A percentile compares a stretch with the other conserved stretches of the same genome.
Conservation (phyloP, 2,113 vertebrate genomes). For the Sander lucioperca region DNA sequence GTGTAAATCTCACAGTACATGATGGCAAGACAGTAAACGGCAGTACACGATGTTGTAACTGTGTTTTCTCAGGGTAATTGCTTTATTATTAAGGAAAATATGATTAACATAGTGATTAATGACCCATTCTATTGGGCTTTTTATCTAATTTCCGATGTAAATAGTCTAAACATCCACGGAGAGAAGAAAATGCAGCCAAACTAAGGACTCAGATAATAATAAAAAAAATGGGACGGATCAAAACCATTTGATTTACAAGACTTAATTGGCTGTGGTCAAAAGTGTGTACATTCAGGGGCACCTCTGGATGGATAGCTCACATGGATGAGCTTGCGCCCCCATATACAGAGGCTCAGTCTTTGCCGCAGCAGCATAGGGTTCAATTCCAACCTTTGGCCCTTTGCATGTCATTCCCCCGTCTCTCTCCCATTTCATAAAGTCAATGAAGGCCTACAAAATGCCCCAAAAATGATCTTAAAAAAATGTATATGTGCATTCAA, state of each 20-base stretch:
- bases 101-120: conserved; percentile 30
- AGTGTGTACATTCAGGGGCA: too few species aligned
- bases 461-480: too few species aligned
- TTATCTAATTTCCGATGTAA: conserved; percentile 34
- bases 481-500: not conserved
- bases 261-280: not conserved
- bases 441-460: too few species aligned
- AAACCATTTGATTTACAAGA: not conserved
- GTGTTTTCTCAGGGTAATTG: conserved; percentile 39
- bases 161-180: conserved; percentile 21
- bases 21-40: not conserved
- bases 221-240: not conserved
- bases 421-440: too few species aligned
- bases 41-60: conserved; percentile 9
- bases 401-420: too few species aligned
- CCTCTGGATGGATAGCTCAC: too few species aligned
- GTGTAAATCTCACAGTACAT: conserved; percentile 24
- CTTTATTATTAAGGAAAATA: conserved; percentile 34
- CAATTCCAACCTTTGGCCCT: too few species aligned
- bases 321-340: too few species aligned
- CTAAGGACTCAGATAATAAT: not conserved
- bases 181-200: not conserved
- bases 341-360: too few species aligned
- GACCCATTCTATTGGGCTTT: conserved; percentile 34
- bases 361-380: too few species aligned